Conservation (phyloP, 2,888 invertebrate genomes). For the Muschampia plurimacula region DNA sequence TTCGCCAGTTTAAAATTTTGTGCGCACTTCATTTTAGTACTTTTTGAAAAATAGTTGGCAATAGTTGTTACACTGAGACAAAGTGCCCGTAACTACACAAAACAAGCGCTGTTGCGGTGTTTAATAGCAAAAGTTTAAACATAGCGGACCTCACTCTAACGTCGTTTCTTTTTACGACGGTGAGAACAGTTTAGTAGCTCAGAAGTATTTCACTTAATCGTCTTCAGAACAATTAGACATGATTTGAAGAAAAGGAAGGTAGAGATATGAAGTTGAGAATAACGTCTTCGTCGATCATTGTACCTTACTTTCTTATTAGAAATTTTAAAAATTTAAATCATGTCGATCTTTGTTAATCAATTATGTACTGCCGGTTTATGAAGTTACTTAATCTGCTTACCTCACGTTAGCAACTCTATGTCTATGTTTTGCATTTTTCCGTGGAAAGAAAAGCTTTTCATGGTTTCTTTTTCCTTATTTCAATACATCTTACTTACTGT, state of each 20-base stretch:
- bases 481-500: too few species aligned
- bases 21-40: conserved; percentile 1
- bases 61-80: conserved; percentile 15
- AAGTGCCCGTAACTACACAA: conserved; percentile 17
- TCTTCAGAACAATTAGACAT: neutral
- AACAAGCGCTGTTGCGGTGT: conserved; percentile 21
- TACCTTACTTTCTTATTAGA: too few species aligned
- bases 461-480: too few species aligned
- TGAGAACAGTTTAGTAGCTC: conserved; percentile 4
- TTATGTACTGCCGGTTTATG: too few species aligned
- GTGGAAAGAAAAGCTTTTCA: too few species aligned
- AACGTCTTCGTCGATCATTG: too few species aligned
- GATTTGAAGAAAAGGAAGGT: neutral
- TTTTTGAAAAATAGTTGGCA: conserved; percentile 11
- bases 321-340: too few species aligned
- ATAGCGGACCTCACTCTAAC: conserved; percentile 14
- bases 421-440: too few species aligned
- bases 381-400: too few species aligned
- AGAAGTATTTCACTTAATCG: neutral
- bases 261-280: too few species aligned
- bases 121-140: conserved; percentile 21
- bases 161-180: conserved; percentile 14
- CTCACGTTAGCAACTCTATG: too few species aligned
- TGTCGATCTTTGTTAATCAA: too few species aligned
- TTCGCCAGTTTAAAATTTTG: neutral